Evolutionary conservation across 2,888 invertebrate genomes (phyloP).

Genomic region (Drosophila pseudotalamancana): DNA sequence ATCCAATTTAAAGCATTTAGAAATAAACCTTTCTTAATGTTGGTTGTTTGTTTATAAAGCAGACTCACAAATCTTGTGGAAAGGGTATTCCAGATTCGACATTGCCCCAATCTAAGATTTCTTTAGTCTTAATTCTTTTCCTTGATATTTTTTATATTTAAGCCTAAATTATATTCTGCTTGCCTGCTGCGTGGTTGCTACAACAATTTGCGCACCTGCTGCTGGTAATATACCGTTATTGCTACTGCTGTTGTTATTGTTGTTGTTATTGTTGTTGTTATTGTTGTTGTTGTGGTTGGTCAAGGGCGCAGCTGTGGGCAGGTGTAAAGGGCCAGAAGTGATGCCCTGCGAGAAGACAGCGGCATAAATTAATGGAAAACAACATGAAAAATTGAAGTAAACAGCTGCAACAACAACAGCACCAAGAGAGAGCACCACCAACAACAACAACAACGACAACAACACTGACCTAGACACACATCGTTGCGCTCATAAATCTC

Average conservation of each 20-base stretch:
- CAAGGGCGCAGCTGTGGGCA: conserved; percentile 17
- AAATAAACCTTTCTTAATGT: too few relatives aligned
- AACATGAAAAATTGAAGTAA: conserved; percentile 64
- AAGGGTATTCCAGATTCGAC: neutral
- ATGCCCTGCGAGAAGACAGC: conserved; percentile 28
- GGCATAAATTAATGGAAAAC: conserved; percentile 47
- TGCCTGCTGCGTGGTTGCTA: neutral
- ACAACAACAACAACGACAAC: conserved; percentile 3
- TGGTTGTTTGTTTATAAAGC: too few relatives aligned
- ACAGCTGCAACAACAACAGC: conserved; percentile 31
- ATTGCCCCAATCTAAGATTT: neutral
- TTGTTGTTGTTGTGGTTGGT: conserved; percentile 1
- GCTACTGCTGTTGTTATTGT: conserved; percentile 1
- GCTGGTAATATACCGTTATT: conserved; percentile 24
- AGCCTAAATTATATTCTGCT: conserved; percentile 14
- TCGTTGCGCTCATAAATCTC: conserved; percentile 77
- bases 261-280: neutral
- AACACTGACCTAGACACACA: conserved; percentile 67
- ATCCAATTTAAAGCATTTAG: too few relatives aligned
- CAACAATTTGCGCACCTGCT: conserved; percentile 39
- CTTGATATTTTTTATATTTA: conserved; percentile 1
- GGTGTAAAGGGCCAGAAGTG: conserved; percentile 20
- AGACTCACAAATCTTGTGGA: too few relatives aligned
- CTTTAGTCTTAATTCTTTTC: neutral
- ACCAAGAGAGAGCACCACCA: too few relatives aligned